These are phyloP conservation scores for Phaetusa simplex DNA, from an alignment of 2,113 vertebrate species.

Conservation along the genomic window DNA sequence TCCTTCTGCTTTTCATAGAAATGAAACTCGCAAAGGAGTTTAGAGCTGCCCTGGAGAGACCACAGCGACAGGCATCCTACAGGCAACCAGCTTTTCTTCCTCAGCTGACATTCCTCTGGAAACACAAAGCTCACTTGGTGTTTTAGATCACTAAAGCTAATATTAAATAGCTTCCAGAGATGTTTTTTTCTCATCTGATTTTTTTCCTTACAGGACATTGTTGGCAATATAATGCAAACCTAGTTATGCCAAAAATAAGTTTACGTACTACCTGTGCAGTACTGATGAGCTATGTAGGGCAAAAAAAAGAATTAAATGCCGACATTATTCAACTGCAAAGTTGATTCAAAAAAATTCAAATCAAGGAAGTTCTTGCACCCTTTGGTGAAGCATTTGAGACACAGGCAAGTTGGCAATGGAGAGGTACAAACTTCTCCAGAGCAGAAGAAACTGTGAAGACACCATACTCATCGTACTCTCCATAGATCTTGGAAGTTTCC, in stretches of 20 bases:
- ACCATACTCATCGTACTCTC: neutral
- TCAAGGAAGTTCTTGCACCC: neutral
- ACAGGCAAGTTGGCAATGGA: neutral
- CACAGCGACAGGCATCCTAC: neutral
- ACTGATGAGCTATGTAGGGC: neutral
- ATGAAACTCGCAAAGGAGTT: neutral
- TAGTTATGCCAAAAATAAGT: neutral
- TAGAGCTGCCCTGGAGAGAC: neutral
- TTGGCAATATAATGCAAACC: neutral
- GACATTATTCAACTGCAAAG: neutral
- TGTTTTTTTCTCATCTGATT: neutral
- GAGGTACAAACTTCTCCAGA: neutral
- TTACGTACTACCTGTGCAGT: neutral
- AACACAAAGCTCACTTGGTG: neutral
- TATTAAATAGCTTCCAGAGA: neutral
- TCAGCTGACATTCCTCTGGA: neutral
- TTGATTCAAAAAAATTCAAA: neutral
- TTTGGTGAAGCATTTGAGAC: neutral
- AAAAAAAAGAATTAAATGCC: neutral
- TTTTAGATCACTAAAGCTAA: neutral
- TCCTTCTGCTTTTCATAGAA: constrained; percentile 3
- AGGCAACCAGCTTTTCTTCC: neutral
- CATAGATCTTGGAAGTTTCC: neutral
- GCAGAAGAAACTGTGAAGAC: neutral
- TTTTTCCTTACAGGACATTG: neutral